Conservation (phyloP, 2,113 vertebrate genomes). For the Cranoglanis bouderius region DNA sequence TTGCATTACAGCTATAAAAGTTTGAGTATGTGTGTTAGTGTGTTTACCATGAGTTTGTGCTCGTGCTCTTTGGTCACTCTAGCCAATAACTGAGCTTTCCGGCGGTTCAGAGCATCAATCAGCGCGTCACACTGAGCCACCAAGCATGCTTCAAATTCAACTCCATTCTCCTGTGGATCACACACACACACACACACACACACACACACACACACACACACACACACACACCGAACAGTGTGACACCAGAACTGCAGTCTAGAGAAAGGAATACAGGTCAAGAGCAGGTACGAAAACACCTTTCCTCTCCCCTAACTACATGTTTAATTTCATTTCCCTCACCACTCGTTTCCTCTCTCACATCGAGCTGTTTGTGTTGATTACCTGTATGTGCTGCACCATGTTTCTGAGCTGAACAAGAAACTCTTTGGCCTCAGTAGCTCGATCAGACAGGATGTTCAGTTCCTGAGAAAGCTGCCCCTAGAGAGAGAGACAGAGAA, state of each 20-base stretch:
- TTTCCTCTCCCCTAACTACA: background rate
- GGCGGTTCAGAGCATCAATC: constrained; percentile 93
- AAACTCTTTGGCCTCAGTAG: constrained; percentile 97
- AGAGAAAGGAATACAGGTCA: constrained; percentile 16
- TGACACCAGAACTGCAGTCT: background rate
- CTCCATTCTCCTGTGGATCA: constrained; percentile 86
- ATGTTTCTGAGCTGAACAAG: constrained; percentile 94
- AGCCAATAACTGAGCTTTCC: constrained; percentile 92
- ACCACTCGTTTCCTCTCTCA: background rate
- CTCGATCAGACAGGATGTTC: constrained; percentile 92
- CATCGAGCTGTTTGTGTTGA: background rate
- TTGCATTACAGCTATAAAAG: background rate
- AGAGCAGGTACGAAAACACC: constrained; percentile 1
- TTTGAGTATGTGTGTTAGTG: background rate
- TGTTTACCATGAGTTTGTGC: constrained; percentile 91
- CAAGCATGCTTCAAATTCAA: constrained; percentile 97
- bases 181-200: constrained; percentile 24
- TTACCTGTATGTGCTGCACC: constrained; percentile 94
- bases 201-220: background rate
- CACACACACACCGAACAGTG: constrained; percentile 5
- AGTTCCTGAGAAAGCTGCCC: constrained; percentile 96
- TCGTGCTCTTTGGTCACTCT: constrained; percentile 96
- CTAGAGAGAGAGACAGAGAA: constrained; percentile 65
- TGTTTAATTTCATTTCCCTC: background rate
- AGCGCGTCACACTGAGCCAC: constrained; percentile 98